Percentiles rank a stretch among this genome's conserved stretches.
Conservation (phyloP, 2,888 invertebrate genomes). For the Drosophila falleni region DNA sequence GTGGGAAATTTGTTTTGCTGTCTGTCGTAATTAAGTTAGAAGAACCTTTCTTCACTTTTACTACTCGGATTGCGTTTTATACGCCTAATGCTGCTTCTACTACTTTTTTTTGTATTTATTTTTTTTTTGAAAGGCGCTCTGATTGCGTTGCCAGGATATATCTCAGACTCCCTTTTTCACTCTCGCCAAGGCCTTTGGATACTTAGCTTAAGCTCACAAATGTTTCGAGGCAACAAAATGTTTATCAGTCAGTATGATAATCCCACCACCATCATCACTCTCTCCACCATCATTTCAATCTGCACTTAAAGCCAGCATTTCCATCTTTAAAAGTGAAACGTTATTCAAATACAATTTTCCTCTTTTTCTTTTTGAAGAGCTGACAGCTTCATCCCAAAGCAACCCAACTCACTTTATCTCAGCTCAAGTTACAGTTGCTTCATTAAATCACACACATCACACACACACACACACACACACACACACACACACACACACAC, state of each 20-base stretch:
- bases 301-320: slow-evolving; percentile 16
- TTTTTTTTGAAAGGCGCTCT: slow-evolving; percentile 53
- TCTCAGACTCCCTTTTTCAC: background rate
- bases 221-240: slow-evolving; percentile 18
- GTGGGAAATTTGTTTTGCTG: slow-evolving; percentile 16
- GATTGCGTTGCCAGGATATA: slow-evolving; percentile 64
- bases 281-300: background rate
- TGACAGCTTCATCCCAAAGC: slow-evolving; percentile 9
- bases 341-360: slow-evolving; percentile 36
- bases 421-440: slow-evolving; percentile 21
- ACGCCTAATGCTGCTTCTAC: background rate
- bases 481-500: slow-evolving; percentile 2
- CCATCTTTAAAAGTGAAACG: slow-evolving; percentile 28
- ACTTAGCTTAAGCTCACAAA: slow-evolving; percentile 49
- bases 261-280: background rate
- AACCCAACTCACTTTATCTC: slow-evolving; percentile 13
- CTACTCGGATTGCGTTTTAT: slow-evolving; percentile 15
- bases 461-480: background rate
- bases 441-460: slow-evolving; percentile 13
- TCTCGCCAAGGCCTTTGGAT: slow-evolving; percentile 4
- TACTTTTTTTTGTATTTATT: background rate
- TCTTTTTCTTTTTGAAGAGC: background rate
- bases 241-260: slow-evolving; percentile 18
- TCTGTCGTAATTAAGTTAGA: slow-evolving; percentile 75
- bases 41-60: slow-evolving; percentile 58